phyloP scores from a whole-genome alignment of 2,113 vertebrate genomes.

The Condylura cristata region DNA sequence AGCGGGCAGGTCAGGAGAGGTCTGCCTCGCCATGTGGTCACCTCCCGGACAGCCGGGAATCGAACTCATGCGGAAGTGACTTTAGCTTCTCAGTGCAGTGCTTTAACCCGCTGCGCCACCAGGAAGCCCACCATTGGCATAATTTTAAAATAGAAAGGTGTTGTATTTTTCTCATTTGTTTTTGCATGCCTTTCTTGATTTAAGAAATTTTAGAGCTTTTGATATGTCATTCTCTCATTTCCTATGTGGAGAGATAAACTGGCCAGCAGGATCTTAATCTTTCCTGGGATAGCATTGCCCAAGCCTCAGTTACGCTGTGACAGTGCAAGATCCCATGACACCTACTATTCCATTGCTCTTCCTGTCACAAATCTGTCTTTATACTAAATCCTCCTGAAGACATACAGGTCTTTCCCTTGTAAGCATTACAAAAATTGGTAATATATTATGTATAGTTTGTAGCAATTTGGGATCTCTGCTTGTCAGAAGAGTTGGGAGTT shows the following conservation, averaged over 20 bases:
- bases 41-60: too few species aligned
- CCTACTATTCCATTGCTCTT: neutral
- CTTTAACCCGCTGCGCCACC: too few species aligned
- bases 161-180: neutral
- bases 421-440: neutral
- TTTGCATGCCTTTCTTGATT: neutral
- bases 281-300: accelerated
- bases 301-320: accelerated
- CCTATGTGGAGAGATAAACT: neutral
- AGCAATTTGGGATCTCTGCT: accelerated
- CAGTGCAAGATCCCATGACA: accelerated
- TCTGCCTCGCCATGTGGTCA: too few species aligned
- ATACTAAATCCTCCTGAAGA: neutral
- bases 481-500: neutral
- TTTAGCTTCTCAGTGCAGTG: too few species aligned
- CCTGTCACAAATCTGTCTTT: neutral
- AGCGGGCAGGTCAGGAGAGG: too few species aligned
- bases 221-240: neutral
- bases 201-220: neutral
- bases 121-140: too few species aligned
- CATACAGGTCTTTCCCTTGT: neutral
- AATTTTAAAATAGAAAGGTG: neutral
- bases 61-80: too few species aligned
- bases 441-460: accelerated
- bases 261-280: too few species aligned